Evolutionary conservation across 1,140 invertebrate genomes (phyloP).

Genomic region (Drosophila pseudoobscura): DNA sequence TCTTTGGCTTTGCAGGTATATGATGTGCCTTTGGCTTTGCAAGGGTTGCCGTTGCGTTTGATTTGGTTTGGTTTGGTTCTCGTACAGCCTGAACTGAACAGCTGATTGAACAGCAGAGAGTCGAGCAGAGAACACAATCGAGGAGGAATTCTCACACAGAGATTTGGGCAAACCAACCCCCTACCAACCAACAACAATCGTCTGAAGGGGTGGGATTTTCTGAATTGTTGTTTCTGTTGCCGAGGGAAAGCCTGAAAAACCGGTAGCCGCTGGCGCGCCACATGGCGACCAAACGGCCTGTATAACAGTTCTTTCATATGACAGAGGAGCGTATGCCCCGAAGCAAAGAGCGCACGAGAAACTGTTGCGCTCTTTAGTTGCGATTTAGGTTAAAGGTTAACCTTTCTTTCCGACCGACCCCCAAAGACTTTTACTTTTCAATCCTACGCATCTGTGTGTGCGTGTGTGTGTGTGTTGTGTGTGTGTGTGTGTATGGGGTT

Average conservation of each 20-base stretch:
- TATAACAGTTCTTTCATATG: conserved; percentile 37
- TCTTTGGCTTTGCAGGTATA: neutral
- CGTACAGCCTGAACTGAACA: conserved; percentile 17
- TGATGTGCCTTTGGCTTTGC: conserved; percentile 2
- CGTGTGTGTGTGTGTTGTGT: conserved; percentile 8
- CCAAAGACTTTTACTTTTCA: conserved; percentile 74
- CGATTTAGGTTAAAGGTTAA: conserved; percentile 80
- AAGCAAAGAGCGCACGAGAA: conserved; percentile 51
- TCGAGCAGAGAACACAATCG: neutral
- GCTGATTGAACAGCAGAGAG: conserved; percentile 18
- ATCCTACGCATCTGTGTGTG: conserved; percentile 10
- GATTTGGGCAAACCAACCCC: no score
- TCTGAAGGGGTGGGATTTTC: conserved; percentile 35
- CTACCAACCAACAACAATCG: no score
- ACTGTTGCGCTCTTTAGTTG: conserved; percentile 65
- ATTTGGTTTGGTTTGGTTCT: neutral
- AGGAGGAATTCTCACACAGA: neutral
- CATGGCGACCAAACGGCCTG: conserved; percentile 18
- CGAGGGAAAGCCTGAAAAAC: conserved; percentile 49
- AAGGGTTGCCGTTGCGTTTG: neutral
- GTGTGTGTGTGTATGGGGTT: conserved; percentile 5
- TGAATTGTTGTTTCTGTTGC: conserved; percentile 3
- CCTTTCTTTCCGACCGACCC: conserved; percentile 2
- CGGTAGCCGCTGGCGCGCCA: conserved; percentile 47
- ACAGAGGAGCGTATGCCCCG: neutral